Percentiles rank a stretch among this genome's conserved stretches.
Evolutionary conservation across 2,888 invertebrate species (phyloP).

Genomic region (Zygogramma bicolorata): DNA sequence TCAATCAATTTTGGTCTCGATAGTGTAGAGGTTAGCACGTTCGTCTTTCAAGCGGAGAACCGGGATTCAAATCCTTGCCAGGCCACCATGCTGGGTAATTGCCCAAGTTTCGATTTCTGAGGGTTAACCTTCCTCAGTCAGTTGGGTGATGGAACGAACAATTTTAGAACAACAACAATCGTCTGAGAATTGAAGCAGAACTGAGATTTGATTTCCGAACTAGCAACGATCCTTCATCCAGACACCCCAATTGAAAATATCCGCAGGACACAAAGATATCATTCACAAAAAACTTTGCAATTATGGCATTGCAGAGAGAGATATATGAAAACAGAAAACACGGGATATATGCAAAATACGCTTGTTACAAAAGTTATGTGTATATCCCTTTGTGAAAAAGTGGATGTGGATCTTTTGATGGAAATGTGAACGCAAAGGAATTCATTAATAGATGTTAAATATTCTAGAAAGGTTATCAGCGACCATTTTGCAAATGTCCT

Average conservation of each 20-base stretch:
- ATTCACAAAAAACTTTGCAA: neutral
- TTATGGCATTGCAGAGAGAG: neutral
- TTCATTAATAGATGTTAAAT: constrained; percentile 61
- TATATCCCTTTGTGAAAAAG: constrained; percentile 30
- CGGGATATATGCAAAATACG: constrained; percentile 5
- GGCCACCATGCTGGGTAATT: too few species aligned
- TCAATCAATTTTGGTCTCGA: too few species aligned
- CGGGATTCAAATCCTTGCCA: too few species aligned
- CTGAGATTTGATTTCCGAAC: too few species aligned
- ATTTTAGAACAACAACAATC: too few species aligned
- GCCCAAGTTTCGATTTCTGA: too few species aligned
- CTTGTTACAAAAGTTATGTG: neutral
- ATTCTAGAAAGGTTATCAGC: constrained; percentile 59
- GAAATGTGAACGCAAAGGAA: constrained; percentile 52
- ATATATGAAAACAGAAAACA: neutral
- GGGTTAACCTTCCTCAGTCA: too few species aligned
- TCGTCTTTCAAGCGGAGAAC: too few species aligned
- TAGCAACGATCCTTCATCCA: neutral
- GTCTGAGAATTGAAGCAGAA: too few species aligned
- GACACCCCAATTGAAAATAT: neutral
- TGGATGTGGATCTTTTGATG: constrained; percentile 54
- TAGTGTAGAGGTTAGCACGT: too few species aligned
- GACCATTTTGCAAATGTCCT: constrained; percentile 50
- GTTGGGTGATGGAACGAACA: too few species aligned
- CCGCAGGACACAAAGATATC: neutral